Evolutionary conservation across 92 coral and sea anemone genomes (phyloP), one percentile per base, ranked within the genome.

Genomic region (Paramuricea clavata): DNA sequence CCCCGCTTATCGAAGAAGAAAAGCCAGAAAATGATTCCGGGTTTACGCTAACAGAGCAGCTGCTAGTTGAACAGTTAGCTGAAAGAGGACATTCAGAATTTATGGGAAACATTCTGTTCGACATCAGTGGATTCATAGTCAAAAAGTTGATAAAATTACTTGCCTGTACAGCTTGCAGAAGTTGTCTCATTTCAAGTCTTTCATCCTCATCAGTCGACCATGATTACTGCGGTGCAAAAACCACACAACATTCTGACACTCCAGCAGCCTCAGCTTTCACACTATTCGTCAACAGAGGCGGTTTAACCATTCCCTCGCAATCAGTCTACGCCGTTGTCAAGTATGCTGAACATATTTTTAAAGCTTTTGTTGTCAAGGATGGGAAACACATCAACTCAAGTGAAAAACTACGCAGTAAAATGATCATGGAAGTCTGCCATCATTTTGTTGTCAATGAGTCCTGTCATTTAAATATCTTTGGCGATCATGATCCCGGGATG

Each of bases 301-400:
- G 69, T 61, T 61, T 61, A 61, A 61, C 33, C 9, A 61, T 61
- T 26, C 34, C 69, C 69, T 61, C 31, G 31, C 30, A 61, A 21
- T 61, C 69, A 26, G 69, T 61, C 30, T 61, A 5, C 34, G 69
- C 69, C 34, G 30, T 61, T 61, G 69, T 61, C 33, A 61, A 61
- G 33, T 61, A 61, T 61, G 69, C 69, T 61, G 69, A 61, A 61
- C 69, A 61, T 50, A 50, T 61, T 61, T 22, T 61, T 61, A 61
- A 61, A 61, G 69, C 69, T 9, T 61, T 61, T 61, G 69, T 61
- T 21, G 69, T 61, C 69, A 61, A 61, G 15, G 33, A 61, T 61
- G 69, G 69, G n/a, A 61, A 25, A 26, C 23, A 54, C 69, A 61
- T 61, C 69, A 61, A 61, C 33, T 57, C 65, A 57, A 57, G 65